Conservation (phyloP, 1,140 invertebrate genomes). For the Drosophila sechellia region DNA sequence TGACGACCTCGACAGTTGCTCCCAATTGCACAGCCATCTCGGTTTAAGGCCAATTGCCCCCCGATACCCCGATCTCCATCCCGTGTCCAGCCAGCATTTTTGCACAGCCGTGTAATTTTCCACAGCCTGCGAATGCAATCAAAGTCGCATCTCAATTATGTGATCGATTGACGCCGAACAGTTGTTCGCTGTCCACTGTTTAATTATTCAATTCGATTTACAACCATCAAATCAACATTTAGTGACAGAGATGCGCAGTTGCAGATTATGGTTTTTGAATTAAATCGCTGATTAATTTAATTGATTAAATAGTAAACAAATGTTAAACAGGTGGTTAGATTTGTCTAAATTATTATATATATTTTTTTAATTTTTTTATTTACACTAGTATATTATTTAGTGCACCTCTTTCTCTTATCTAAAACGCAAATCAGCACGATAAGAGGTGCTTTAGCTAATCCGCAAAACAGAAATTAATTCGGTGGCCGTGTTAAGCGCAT, state of each 20-base stretch:
- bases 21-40: slow-evolving; percentile 30
- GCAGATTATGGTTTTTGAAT: background rate
- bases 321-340: too few relatives aligned
- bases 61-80: too few relatives aligned
- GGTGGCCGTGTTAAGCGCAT: slow-evolving; percentile 56
- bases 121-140: slow-evolving; percentile 17
- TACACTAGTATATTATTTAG: too few relatives aligned
- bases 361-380: too few relatives aligned
- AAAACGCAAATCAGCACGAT: background rate
- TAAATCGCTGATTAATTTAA: too few relatives aligned
- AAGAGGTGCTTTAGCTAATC: slow-evolving; percentile 38
- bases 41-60: slow-evolving; percentile 41
- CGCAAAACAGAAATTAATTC: slow-evolving; percentile 60
- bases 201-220: slow-evolving; percentile 36
- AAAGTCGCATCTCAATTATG: slow-evolving; percentile 41
- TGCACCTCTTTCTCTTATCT: background rate
- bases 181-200: slow-evolving; percentile 6
- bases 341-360: too few relatives aligned
- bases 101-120: slow-evolving; percentile 3
- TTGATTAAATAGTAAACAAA: too few relatives aligned
- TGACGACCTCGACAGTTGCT: slow-evolving; percentile 48
- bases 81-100: background rate
- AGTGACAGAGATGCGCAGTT: background rate
- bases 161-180: slow-evolving; percentile 33
- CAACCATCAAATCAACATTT: slow-evolving; percentile 19